phyloP scores from a whole-genome alignment of 2,113 vertebrate genomes.

The Loxodonta africana region DNA sequence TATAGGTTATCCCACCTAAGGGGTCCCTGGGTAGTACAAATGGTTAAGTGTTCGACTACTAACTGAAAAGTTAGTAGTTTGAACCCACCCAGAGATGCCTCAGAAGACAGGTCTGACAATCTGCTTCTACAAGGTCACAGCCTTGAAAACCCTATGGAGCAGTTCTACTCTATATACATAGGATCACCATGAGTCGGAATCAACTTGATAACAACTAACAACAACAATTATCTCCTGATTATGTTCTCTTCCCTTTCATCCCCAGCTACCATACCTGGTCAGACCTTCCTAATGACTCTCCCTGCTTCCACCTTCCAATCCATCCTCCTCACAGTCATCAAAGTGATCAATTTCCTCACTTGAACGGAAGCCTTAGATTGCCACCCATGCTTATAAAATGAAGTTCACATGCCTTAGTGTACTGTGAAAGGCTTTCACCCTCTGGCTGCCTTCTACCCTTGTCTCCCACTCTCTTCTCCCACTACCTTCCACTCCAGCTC shows the following conservation, averaged over 20 bases:
- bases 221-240: background rate
- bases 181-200: background rate
- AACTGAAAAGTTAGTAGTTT: background rate
- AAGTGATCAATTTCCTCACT: background rate
- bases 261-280: background rate
- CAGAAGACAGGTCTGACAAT: background rate
- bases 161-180: background rate
- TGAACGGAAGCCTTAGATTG: background rate
- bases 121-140: background rate
- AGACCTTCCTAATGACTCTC: background rate
- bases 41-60: background rate
- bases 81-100: background rate
- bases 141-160: background rate
- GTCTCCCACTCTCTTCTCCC: too few species aligned
- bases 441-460: rapidly evolving
- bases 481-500: background rate
- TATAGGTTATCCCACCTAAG: background rate
- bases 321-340: background rate
- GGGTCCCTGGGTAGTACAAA: background rate
- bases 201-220: background rate
- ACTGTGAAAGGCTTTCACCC: background rate
- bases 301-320: background rate
- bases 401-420: background rate
- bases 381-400: background rate
- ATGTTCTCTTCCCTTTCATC: background rate